These are phyloP conservation scores for Gymnarchus niloticus DNA, from an alignment of 2,113 vertebrate genomes.

Conservation along the genomic window DNA sequence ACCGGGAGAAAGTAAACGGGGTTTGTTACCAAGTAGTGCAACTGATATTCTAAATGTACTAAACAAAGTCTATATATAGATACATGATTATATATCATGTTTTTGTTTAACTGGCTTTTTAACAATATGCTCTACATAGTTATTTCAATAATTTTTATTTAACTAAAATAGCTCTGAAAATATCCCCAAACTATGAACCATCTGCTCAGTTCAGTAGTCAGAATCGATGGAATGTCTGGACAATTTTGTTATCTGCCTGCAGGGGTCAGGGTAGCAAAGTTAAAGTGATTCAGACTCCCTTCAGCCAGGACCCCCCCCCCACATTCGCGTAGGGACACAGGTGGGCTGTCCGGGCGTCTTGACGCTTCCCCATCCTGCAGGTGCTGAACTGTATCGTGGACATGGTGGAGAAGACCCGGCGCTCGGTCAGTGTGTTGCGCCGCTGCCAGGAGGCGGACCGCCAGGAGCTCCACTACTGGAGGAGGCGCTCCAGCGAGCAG, in stretches of 20 bases:
- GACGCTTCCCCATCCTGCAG: conserved; percentile 47
- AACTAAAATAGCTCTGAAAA: no score
- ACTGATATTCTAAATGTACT: background rate
- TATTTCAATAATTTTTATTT: no score
- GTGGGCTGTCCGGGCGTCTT: no score
- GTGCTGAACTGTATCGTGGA: conserved; percentile 97
- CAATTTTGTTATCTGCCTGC: no score
- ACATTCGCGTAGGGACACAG: no score
- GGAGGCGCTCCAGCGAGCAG: conserved; percentile 79
- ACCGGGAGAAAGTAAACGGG: background rate
- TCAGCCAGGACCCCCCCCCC: no score
- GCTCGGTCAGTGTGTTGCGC: conserved; percentile 88
- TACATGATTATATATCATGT: background rate
- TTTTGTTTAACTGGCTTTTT: no score
- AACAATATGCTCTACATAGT: background rate
- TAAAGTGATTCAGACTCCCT: no score
- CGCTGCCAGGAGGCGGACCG: conserved; percentile 93
- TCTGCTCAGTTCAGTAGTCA: no score
- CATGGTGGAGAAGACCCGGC: conserved; percentile 95
- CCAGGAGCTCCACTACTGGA: conserved; percentile 94
- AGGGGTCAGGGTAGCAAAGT: no score
- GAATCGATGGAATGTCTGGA: no score
- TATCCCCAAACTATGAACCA: no score
- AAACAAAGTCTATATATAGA: background rate
- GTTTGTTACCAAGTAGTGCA: background rate